A percentile compares a stretch with the other conserved stretches of the same genome.
Evolutionary conservation across 2,888 invertebrate species (phyloP).

Genomic region (Pediacus dermestoides): DNA sequence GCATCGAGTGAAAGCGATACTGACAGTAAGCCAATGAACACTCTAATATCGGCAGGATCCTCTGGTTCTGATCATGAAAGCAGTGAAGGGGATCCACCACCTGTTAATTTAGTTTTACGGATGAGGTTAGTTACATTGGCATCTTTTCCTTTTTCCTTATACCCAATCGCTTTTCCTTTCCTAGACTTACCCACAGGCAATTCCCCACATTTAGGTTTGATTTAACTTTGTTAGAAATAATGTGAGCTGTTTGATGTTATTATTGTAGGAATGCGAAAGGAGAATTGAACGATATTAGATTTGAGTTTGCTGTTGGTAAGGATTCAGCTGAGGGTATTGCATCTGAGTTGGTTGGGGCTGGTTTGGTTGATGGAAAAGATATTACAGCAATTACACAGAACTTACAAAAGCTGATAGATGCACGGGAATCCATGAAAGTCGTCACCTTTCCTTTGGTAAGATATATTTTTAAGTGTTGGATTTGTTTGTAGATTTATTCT

Average conservation of each 20-base stretch:
- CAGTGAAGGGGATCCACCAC: conserved; percentile 42
- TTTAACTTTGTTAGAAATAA: conserved; percentile 3
- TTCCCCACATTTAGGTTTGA: conserved; percentile 33
- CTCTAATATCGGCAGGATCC: conserved; percentile 46
- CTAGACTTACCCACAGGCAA: conserved; percentile 33
- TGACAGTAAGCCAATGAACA: conserved; percentile 51
- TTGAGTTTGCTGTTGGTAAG: conserved; percentile 89
- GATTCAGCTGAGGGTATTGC: conserved; percentile 92
- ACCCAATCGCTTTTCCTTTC: conserved; percentile 7
- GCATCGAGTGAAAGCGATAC: conserved; percentile 55
- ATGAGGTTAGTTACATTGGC: conserved; percentile 62
- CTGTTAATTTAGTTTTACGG: conserved; percentile 79
- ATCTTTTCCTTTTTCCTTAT: conserved; percentile 10
- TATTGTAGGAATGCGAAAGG: conserved; percentile 71
- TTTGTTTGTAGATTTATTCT: conserved; percentile 20
- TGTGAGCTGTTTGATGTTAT: conserved; percentile 23
- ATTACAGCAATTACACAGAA: conserved; percentile 89
- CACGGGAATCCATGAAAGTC: conserved; percentile 62
- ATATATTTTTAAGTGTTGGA: conserved; percentile 7
- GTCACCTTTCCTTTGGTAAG: conserved; percentile 80
- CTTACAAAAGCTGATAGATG: conserved; percentile 85
- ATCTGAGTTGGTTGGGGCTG: conserved; percentile 89
- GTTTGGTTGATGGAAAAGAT: conserved; percentile 88
- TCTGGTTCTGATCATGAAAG: conserved; percentile 51
- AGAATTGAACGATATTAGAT: conserved; percentile 96